Evolutionary conservation across 2,797 vertebrate genomes (phyloP).

Genomic region (Pampus argenteus): DNA sequence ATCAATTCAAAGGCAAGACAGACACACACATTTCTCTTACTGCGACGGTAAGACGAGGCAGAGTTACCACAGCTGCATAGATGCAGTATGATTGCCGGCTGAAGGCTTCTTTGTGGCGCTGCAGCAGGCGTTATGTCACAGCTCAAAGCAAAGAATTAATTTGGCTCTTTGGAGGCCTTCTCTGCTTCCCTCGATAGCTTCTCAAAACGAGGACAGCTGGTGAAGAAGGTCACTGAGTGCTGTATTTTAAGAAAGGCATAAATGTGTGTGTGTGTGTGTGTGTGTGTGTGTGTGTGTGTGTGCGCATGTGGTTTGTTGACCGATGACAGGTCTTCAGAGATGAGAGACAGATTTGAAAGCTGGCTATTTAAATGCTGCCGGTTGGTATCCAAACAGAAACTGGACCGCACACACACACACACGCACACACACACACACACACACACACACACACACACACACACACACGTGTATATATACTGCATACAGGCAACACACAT

Average conservation of each 20-base stretch:
- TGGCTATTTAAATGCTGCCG: constrained; percentile 37
- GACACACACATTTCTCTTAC: not conserved
- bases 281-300: constrained; percentile 29
- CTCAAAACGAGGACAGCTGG: constrained; percentile 85
- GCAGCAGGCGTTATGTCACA: constrained; percentile 69
- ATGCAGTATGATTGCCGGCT: constrained; percentile 1
- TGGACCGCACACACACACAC: constrained; percentile 44
- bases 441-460: constrained; percentile 15
- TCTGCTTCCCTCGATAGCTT: constrained; percentile 77
- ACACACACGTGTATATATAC: not conserved
- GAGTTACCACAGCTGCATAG: constrained; percentile 3
- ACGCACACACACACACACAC: not conserved
- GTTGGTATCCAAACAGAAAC: constrained; percentile 60
- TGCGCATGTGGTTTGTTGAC: constrained; percentile 75
- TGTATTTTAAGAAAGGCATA: constrained; percentile 84
- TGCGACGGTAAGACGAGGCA: not conserved
- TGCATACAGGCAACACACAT: not conserved
- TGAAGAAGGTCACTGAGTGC: constrained; percentile 83
- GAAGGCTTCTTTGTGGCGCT: constrained; percentile 32
- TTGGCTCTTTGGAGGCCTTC: constrained; percentile 75
- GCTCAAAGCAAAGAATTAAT: constrained; percentile 78
- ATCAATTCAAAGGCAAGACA: constrained; percentile 2
- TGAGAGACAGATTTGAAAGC: constrained; percentile 70
- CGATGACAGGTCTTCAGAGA: constrained; percentile 78
- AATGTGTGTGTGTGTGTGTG: constrained; percentile 43